These are phyloP conservation scores for Dryadula phaetusa DNA, from an alignment of 2,888 invertebrate species.

Conservation along the genomic window DNA sequence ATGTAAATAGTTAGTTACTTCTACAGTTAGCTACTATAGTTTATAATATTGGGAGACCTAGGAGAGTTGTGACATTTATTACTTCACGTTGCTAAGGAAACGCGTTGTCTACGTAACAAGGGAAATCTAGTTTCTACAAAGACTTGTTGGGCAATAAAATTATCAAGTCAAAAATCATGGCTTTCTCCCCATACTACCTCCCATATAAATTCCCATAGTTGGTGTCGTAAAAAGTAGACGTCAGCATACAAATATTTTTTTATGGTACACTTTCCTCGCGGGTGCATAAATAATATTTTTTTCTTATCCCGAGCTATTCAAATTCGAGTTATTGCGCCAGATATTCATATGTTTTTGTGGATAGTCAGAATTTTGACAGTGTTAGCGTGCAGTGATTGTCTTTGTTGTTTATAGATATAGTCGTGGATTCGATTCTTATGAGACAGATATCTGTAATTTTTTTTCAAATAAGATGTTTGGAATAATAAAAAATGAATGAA, in stretches of 20 bases:
- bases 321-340: slow-evolving; percentile 19
- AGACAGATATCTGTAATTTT: no score
- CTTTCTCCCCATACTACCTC: not conserved
- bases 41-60: no score
- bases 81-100: no score
- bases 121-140: no score
- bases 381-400: not conserved
- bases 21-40: no score
- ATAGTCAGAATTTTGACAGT: not conserved
- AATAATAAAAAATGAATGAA: no score
- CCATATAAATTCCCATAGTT: slow-evolving; percentile 1
- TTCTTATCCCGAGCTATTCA: not conserved
- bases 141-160: not conserved
- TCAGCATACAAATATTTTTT: slow-evolving; percentile 19
- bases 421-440: not conserved
- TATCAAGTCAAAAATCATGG: not conserved
- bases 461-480: no score
- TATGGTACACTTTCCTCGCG: slow-evolving; percentile 14
- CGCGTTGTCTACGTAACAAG: no score
- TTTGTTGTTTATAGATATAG: not conserved
- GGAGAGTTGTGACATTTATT: no score
- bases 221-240: slow-evolving; percentile 5
- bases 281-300: slow-evolving; percentile 17
- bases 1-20: no score
- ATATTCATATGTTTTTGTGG: not conserved